phyloP scores from a whole-genome alignment of 2,888 invertebrate species.

The Sesamia inferens region DNA sequence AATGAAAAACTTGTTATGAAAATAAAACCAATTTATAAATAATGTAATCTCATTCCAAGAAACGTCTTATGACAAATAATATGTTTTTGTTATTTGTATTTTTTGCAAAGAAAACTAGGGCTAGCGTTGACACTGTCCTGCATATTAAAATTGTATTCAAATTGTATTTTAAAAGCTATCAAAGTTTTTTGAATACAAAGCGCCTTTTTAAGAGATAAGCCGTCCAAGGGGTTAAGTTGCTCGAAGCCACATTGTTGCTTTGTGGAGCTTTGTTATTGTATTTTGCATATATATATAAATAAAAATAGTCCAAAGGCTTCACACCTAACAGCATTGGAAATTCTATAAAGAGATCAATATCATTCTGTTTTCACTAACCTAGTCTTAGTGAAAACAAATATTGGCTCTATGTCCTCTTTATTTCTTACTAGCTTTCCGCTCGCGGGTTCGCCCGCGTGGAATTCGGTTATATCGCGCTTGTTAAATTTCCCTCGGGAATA shows the following conservation, averaged over 20 bases:
- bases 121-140: neutral
- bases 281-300: slow-evolving; percentile 5
- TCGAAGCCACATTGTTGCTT: slow-evolving; percentile 3
- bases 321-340: neutral
- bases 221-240: slow-evolving; percentile 11
- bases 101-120: slow-evolving; percentile 13
- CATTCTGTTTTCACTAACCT: neutral
- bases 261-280: slow-evolving; percentile 9
- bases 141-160: slow-evolving; percentile 42
- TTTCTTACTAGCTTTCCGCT: too few relatives aligned
- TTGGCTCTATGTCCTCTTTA: too few relatives aligned
- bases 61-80: neutral
- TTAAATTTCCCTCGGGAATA: too few relatives aligned
- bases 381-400: neutral
- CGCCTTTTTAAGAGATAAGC: slow-evolving; percentile 46
- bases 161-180: slow-evolving; percentile 56
- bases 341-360: neutral
- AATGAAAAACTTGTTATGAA: slow-evolving; percentile 3
- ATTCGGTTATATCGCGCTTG: too few relatives aligned
- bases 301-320: neutral
- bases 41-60: slow-evolving; percentile 5
- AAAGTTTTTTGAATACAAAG: slow-evolving; percentile 63
- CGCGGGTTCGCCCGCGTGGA: too few relatives aligned
- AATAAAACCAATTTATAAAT: slow-evolving; percentile 24
- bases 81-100: neutral